phyloP scores from a whole-genome alignment of 2,113 vertebrate species.

The Trogon melanurus region DNA sequence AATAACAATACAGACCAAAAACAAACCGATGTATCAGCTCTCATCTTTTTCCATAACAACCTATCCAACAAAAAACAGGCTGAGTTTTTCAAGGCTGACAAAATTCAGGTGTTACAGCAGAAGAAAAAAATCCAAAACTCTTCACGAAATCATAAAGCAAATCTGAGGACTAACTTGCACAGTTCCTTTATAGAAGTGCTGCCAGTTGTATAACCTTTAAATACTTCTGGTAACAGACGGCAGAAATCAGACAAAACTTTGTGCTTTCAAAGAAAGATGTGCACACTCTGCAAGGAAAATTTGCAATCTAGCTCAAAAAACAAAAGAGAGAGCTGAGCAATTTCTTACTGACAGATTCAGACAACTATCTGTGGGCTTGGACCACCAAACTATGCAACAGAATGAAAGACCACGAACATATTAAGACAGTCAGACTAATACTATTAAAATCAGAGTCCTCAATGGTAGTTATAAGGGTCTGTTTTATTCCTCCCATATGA shows the following conservation, averaged over 20 bases:
- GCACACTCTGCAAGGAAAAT: not conserved
- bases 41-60: not conserved
- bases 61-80: not conserved
- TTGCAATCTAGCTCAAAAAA: not conserved
- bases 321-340: not conserved
- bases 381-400: not conserved
- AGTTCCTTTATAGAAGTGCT: not conserved
- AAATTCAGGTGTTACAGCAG: not conserved
- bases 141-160: not conserved
- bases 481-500: slow-evolving; percentile 35
- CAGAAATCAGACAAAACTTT: not conserved
- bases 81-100: not conserved
- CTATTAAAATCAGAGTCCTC: not conserved
- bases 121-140: not conserved
- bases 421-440: not conserved
- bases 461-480: not conserved
- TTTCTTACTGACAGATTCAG: not conserved
- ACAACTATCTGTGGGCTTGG: not conserved
- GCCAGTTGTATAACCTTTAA: not conserved
- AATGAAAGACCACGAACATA: not conserved
- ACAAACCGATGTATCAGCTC: not conserved
- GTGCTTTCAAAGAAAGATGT: not conserved
- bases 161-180: not conserved
- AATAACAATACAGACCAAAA: not conserved
- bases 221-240: not conserved